Percentiles rank a stretch among this genome's conserved stretches.
Conservation (phyloP, 2,113 vertebrate species). For the Ptychochromis oligacanthus region DNA sequence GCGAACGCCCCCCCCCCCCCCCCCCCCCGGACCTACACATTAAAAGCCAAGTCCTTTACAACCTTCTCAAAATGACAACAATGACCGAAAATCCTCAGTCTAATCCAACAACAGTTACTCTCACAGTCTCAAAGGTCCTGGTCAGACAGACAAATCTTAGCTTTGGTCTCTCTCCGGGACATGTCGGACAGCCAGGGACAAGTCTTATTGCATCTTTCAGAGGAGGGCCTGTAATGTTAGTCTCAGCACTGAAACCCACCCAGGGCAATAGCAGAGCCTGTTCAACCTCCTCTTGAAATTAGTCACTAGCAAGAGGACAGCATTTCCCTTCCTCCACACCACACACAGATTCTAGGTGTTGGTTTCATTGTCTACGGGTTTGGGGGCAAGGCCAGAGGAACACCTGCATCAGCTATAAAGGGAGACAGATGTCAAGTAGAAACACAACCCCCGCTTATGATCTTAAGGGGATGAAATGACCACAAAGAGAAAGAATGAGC, state of each 20-base stretch:
- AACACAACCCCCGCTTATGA: conserved; percentile 14
- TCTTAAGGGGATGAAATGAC: conserved; percentile 16
- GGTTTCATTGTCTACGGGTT: background rate
- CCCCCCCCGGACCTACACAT: background rate
- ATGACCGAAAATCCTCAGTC: background rate
- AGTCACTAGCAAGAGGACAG: conserved; percentile 16
- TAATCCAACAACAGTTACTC: background rate
- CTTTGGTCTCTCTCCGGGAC: background rate
- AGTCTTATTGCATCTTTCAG: background rate
- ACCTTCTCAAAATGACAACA: background rate
- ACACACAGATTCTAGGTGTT: conserved; percentile 23
- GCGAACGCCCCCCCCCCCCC: too few species aligned
- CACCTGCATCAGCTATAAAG: conserved; percentile 46
- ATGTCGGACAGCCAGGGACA: background rate
- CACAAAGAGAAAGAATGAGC: background rate
- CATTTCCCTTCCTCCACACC: conserved; percentile 14
- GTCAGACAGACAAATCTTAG: background rate
- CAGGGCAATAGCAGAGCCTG: background rate
- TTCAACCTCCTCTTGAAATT: conserved; percentile 35
- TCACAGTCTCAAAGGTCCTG: background rate
- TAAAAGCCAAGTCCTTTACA: background rate
- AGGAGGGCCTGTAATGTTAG: background rate
- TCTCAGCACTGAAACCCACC: conserved; percentile 16
- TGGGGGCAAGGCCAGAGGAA: conserved; percentile 3
- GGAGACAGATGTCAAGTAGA: conserved; percentile 47